Percentiles rank a stretch among this genome's conserved stretches.
These are phyloP conservation scores for Helleia helle DNA, from an alignment of 2,888 invertebrate species.

Conservation along the genomic window DNA sequence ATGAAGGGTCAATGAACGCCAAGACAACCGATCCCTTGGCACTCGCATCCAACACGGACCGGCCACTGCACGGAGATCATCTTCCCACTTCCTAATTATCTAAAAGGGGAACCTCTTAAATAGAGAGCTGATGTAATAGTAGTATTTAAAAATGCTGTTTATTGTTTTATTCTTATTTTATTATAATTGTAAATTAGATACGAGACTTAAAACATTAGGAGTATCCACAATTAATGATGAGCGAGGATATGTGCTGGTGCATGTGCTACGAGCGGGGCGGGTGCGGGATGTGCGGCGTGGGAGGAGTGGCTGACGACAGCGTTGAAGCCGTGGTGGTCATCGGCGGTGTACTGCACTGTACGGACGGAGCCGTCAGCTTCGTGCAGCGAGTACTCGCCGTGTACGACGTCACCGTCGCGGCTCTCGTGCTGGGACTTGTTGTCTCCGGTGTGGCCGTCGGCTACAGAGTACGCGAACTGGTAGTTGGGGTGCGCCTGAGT, in stretches of 20 bases:
- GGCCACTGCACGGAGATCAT: too few species aligned
- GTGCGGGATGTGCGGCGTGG: slow-evolving; percentile 19
- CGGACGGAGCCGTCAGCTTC: slow-evolving; percentile 71
- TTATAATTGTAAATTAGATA: too few species aligned
- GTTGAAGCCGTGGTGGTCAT: slow-evolving; percentile 55
- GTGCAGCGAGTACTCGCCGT: slow-evolving; percentile 61
- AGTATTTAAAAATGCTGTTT: too few species aligned
- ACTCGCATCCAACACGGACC: too few species aligned
- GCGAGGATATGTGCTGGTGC: slow-evolving; percentile 18
- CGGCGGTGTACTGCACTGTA: slow-evolving; percentile 69
- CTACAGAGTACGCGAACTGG: slow-evolving; percentile 72
- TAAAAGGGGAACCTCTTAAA: too few species aligned
- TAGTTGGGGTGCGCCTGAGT: slow-evolving; percentile 70
- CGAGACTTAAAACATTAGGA: too few species aligned
- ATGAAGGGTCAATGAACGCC: too few species aligned
- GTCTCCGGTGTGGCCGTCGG: slow-evolving; percentile 74
- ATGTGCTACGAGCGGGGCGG: slow-evolving; percentile 16
- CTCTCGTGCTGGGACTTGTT: slow-evolving; percentile 75
- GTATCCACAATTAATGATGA: slow-evolving; percentile 15
- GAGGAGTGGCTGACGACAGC: slow-evolving; percentile 26
- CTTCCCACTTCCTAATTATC: too few species aligned
- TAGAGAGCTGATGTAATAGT: too few species aligned
- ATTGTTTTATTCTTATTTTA: too few species aligned
- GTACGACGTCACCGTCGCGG: slow-evolving; percentile 76
- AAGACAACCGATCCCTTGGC: too few species aligned